These are phyloP conservation scores for Apodemia zela DNA, from an alignment of 2,888 invertebrate genomes.

Conservation along the genomic window DNA sequence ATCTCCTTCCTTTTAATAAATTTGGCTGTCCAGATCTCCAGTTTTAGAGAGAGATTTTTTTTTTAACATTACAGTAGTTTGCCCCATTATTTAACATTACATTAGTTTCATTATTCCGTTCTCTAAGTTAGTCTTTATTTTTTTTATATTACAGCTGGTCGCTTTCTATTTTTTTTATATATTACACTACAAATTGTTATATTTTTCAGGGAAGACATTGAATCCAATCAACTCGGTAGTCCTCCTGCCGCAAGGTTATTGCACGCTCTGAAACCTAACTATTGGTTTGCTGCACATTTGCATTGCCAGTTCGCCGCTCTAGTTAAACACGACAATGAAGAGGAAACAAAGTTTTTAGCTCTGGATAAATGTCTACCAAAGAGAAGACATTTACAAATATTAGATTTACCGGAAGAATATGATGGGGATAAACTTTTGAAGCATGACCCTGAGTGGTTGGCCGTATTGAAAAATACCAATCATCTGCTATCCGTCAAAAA, in stretches of 20 bases:
- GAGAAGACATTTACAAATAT: slow-evolving; percentile 92
- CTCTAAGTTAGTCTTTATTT: too few relatives aligned
- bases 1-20: too few relatives aligned
- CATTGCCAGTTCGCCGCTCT: slow-evolving; percentile 97
- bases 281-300: slow-evolving; percentile 98
- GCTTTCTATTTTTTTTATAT: too few relatives aligned
- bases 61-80: too few relatives aligned
- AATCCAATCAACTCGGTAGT: slow-evolving; percentile 91
- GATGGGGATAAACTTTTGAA: slow-evolving; percentile 78
- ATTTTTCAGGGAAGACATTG: slow-evolving; percentile 87
- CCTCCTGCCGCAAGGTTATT: slow-evolving; percentile 91
- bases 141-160: too few relatives aligned
- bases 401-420: slow-evolving; percentile 82
- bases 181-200: not conserved
- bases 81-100: too few relatives aligned
- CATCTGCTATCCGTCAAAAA: slow-evolving; percentile 89
- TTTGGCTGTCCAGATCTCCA: too few relatives aligned
- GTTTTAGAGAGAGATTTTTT: too few relatives aligned
- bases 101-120: too few relatives aligned
- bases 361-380: slow-evolving; percentile 97
- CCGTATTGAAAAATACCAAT: slow-evolving; percentile 92
- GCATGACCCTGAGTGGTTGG: slow-evolving; percentile 97
- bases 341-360: slow-evolving; percentile 90
- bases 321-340: slow-evolving; percentile 84
- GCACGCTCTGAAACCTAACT: slow-evolving; percentile 88